Evolutionary conservation across 1,140 invertebrate species (phyloP).

Genomic region (Ceratoteleas bidentatus): DNA sequence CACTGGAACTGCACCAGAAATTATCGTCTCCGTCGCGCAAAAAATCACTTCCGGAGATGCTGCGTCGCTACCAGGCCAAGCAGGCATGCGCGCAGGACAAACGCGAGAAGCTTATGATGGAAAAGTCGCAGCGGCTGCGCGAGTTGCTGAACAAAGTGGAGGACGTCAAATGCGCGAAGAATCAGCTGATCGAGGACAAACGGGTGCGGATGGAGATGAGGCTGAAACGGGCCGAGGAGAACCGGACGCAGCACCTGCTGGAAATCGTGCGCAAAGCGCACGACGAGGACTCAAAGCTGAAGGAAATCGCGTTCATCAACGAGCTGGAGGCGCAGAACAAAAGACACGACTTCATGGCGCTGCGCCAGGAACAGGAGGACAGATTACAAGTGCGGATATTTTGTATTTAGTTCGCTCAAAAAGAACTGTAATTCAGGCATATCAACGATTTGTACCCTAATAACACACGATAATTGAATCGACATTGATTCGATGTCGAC

Average conservation of each 20-base stretch:
- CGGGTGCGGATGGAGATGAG: conserved; percentile 92
- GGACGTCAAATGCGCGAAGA: conserved; percentile 93
- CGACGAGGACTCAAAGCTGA: conserved; percentile 97
- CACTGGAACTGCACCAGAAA: conserved; percentile 95
- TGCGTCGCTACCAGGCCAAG: conserved; percentile 90
- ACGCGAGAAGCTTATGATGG: conserved; percentile 89
- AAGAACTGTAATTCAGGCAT: no score
- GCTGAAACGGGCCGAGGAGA: conserved; percentile 94
- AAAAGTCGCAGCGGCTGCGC: conserved; percentile 92
- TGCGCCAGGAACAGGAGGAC: conserved; percentile 91
- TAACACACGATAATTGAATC: no score
- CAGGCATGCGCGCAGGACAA: conserved; percentile 92
- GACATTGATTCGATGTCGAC: no score
- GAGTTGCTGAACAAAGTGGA: conserved; percentile 94
- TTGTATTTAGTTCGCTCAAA: not conserved
- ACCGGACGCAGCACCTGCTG: conserved; percentile 89
- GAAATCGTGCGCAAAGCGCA: conserved; percentile 96
- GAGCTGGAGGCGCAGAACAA: conserved; percentile 97
- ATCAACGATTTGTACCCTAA: no score
- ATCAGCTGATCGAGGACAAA: conserved; percentile 92
- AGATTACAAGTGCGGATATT: conserved; percentile 84
- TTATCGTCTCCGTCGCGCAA: conserved; percentile 94
- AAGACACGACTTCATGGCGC: conserved; percentile 92
- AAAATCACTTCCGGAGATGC: conserved; percentile 88
- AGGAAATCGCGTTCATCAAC: conserved; percentile 99